Conservation (phyloP, 2,797 vertebrate genomes). For the Ambastaia sidthimunki region DNA sequence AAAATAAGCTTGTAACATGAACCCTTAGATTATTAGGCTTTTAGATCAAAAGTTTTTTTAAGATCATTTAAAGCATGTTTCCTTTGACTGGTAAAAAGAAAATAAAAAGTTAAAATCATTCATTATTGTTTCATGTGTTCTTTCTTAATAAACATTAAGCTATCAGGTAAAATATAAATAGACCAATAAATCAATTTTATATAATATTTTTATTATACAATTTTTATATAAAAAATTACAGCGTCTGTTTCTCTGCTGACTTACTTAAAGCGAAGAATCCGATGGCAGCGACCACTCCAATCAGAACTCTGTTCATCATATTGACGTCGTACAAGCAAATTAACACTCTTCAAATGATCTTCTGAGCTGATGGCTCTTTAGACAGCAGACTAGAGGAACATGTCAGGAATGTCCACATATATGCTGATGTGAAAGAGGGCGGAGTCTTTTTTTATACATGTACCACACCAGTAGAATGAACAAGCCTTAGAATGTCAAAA, state of each 20-base stretch:
- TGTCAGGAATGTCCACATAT: background rate
- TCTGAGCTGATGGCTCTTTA: background rate
- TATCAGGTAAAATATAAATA: too few relatives aligned
- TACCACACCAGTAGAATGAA: background rate
- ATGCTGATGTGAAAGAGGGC: background rate
- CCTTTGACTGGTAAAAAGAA: too few relatives aligned
- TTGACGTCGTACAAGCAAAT: background rate
- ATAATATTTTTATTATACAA: too few relatives aligned
- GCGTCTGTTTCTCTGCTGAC: slow-evolving; percentile 28
- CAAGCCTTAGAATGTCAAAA: slow-evolving; percentile 6
- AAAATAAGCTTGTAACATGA: too few relatives aligned
- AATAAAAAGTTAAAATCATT: too few relatives aligned
- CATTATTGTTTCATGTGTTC: too few relatives aligned
- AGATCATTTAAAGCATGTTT: too few relatives aligned
- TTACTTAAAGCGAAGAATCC: slow-evolving; percentile 71
- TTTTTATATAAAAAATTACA: too few relatives aligned
- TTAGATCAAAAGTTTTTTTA: too few relatives aligned
- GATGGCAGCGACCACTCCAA: slow-evolving; percentile 63
- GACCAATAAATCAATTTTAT: too few relatives aligned
- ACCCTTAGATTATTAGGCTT: too few relatives aligned
- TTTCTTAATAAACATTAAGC: too few relatives aligned
- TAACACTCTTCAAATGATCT: background rate
- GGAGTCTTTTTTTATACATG: background rate
- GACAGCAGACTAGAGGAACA: background rate
- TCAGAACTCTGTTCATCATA: slow-evolving; percentile 67